These are phyloP conservation scores for Manis javanica DNA, from an alignment of 2,797 vertebrate species.

Conservation along the genomic window DNA sequence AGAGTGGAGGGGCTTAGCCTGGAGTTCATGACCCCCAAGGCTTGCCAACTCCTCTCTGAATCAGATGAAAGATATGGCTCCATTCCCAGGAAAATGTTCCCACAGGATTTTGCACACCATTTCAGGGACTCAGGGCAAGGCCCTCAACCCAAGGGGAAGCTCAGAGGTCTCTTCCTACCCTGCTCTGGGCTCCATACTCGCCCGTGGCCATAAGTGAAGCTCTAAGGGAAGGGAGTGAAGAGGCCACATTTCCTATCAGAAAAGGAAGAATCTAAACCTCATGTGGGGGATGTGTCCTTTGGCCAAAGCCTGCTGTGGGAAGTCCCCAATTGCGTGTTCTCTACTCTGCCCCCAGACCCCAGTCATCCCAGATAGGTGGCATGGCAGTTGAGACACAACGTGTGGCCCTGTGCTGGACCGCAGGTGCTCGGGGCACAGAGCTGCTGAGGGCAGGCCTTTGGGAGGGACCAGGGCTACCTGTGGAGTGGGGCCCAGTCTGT, in stretches of 20 bases:
- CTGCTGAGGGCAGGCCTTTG: neutral
- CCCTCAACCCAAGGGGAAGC: neutral
- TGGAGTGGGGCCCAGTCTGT: no score
- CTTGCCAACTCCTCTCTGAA: neutral
- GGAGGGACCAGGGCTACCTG: neutral
- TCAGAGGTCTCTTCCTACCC: neutral
- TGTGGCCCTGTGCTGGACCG: fast-evolving
- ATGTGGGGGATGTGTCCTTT: no score
- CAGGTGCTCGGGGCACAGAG: neutral
- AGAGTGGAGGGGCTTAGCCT: neutral
- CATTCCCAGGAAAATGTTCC: neutral
- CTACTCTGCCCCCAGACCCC: no score
- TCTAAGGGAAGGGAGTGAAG: neutral
- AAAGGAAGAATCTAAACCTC: no score
- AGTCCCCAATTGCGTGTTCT: no score
- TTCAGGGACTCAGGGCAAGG: neutral
- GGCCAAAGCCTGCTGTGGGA: neutral
- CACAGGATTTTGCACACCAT: neutral
- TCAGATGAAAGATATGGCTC: neutral
- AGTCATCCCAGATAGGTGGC: neutral
- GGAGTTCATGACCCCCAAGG: neutral
- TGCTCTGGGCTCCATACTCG: neutral
- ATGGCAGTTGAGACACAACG: fast-evolving
- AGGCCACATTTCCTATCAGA: neutral
- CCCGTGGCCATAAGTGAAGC: neutral